phyloP scores from a whole-genome alignment of 2,797 vertebrate species.

The Onychomys torridus region DNA sequence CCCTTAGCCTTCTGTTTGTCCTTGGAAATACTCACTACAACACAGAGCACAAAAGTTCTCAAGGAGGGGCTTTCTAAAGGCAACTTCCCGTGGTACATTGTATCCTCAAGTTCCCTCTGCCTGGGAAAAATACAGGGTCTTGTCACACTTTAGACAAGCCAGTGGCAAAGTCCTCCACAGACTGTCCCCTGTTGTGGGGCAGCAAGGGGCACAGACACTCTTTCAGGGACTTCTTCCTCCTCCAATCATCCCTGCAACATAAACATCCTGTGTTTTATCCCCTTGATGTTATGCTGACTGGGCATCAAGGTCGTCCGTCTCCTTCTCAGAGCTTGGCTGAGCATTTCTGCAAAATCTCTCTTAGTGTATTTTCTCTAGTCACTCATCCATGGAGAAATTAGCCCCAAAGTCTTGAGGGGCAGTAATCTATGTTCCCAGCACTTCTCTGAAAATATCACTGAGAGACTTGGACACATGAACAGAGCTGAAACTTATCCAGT shows the following conservation, averaged over 20 bases:
- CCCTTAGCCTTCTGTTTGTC: slow-evolving; percentile 76
- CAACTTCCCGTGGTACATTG: slow-evolving; percentile 78
- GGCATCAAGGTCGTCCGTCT: slow-evolving; percentile 91
- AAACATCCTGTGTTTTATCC: slow-evolving; percentile 92
- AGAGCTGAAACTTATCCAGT: slow-evolving; percentile 78
- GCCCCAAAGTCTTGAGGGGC: slow-evolving; percentile 83
- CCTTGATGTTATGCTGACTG: slow-evolving; percentile 91
- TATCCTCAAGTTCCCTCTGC: slow-evolving; percentile 72
- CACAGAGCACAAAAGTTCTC: slow-evolving; percentile 81
- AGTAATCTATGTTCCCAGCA: slow-evolving; percentile 81
- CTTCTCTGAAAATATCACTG: slow-evolving; percentile 73
- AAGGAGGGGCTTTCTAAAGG: slow-evolving; percentile 73
- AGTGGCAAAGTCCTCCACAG: slow-evolving; percentile 74
- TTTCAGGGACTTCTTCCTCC: slow-evolving; percentile 60
- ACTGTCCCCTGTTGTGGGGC: slow-evolving; percentile 51
- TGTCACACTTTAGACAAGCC: slow-evolving; percentile 74
- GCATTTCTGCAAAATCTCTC: slow-evolving; percentile 89
- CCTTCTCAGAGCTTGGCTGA: slow-evolving; percentile 92
- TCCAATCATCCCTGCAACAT: slow-evolving; percentile 87
- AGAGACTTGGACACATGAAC: slow-evolving; percentile 67
- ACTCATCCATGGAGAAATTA: slow-evolving; percentile 81
- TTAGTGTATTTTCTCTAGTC: slow-evolving; percentile 85
- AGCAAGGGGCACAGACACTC: slow-evolving; percentile 35
- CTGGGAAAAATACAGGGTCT: slow-evolving; percentile 49
- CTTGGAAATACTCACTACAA: slow-evolving; percentile 67